Percentiles rank a stretch among this genome's conserved stretches.
phyloP scores from a whole-genome alignment of 1,140 invertebrate species.

The Drosophila miranda region DNA sequence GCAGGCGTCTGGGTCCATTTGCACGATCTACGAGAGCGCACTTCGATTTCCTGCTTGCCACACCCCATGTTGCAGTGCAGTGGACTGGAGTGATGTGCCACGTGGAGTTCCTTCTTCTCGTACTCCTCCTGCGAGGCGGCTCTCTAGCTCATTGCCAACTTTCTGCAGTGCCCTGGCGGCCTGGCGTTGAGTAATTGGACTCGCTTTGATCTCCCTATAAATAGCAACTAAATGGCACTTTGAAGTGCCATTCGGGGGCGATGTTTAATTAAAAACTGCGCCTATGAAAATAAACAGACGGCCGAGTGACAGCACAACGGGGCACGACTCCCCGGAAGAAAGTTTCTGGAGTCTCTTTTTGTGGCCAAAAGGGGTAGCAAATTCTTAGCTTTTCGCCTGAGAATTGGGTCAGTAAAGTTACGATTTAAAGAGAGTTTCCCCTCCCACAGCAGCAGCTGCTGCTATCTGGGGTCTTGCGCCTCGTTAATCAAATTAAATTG shows the following conservation, averaged over 20 bases:
- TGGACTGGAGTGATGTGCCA: slow-evolving; percentile 11
- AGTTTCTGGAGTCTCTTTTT: not conserved
- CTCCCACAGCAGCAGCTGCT: slow-evolving; percentile 9
- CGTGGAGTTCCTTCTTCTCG: slow-evolving; percentile 4
- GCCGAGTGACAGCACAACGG: slow-evolving; percentile 17
- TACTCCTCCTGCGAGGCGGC: slow-evolving; percentile 34
- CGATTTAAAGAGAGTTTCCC: slow-evolving; percentile 10
- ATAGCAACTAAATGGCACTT: slow-evolving; percentile 54
- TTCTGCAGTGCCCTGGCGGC: slow-evolving; percentile 31
- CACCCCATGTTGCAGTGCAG: slow-evolving; percentile 33
- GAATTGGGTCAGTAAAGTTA: slow-evolving; percentile 48
- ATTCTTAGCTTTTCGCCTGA: not conserved
- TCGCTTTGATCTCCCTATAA: slow-evolving; percentile 75
- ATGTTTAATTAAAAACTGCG: slow-evolving; percentile 53
- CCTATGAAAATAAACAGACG: slow-evolving; percentile 47
- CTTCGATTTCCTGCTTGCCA: slow-evolving; percentile 74
- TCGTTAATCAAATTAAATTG: slow-evolving; percentile 77
- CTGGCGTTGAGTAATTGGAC: slow-evolving; percentile 74
- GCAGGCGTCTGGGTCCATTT: slow-evolving; percentile 25
- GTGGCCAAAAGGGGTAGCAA: not conserved
- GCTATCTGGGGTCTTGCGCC: slow-evolving; percentile 63
- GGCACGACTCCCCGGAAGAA: not conserved
- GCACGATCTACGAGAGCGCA: slow-evolving; percentile 24
- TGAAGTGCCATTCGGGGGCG: slow-evolving; percentile 44
- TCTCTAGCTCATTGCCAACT: slow-evolving; percentile 78